Evolutionary conservation across 2,888 invertebrate species (phyloP).

Genomic region (Drosophila algonquin): DNA sequence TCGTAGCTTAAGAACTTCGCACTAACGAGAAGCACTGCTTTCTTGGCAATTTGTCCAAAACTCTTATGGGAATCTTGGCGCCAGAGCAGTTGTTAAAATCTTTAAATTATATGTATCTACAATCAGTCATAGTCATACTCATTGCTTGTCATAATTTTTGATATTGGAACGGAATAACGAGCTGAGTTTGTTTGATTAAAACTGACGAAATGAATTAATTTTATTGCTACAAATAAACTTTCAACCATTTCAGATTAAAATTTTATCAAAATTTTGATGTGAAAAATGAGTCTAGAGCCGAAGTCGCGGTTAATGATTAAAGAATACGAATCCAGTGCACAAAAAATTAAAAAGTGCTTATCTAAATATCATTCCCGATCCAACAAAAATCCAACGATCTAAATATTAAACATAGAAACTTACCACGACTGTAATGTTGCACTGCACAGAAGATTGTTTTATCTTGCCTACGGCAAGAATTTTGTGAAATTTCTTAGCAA

Average conservation of each 20-base stretch:
- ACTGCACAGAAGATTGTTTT: neutral
- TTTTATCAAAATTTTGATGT: neutral
- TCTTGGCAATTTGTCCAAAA: constrained; percentile 9
- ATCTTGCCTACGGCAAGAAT: neutral
- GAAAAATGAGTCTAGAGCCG: too few relatives aligned
- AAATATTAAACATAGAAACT: neutral
- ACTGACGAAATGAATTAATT: constrained; percentile 1
- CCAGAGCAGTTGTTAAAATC: constrained; percentile 25
- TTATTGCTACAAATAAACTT: neutral
- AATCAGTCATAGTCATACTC: neutral
- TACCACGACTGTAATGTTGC: neutral
- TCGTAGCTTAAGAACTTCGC: constrained; percentile 10
- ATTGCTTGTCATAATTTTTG: constrained; percentile 13
- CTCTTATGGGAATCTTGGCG: constrained; percentile 13
- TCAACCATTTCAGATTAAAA: neutral
- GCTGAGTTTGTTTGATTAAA: constrained; percentile 3
- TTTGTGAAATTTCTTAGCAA: neutral
- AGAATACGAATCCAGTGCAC: neutral
- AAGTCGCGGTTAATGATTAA: too few relatives aligned
- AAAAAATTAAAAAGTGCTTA: neutral
- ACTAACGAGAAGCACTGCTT: constrained; percentile 5
- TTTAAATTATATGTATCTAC: constrained; percentile 14
- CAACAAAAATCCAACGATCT: neutral
- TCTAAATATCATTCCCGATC: neutral
- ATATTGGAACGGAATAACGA: neutral